phyloP scores from a whole-genome alignment of 2,797 vertebrate species.

The Coracias cyanogaster region DNA sequence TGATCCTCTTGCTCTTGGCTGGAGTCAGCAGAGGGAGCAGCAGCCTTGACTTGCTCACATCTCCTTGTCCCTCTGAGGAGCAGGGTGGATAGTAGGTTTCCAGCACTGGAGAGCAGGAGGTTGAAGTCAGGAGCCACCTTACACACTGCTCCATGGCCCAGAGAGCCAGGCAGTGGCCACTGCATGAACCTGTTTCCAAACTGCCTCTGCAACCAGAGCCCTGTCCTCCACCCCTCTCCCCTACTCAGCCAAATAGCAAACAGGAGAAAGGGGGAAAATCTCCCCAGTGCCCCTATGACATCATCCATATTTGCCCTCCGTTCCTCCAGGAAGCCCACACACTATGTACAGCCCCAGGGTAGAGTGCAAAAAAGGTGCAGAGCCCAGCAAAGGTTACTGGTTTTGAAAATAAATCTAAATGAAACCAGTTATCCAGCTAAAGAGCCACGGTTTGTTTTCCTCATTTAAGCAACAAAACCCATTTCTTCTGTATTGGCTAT shows the following conservation, averaged over 20 bases:
- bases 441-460: conserved; percentile 20
- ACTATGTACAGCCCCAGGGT: fast-evolving
- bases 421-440: neutral
- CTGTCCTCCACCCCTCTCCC: neutral
- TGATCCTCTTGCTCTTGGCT: neutral
- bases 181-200: fast-evolving
- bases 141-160: fast-evolving
- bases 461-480: conserved; percentile 6
- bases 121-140: neutral
- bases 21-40: conserved; percentile 44
- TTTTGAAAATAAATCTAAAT: neutral
- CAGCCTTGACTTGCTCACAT: neutral
- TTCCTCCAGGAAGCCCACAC: neutral
- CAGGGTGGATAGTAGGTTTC: fast-evolving
- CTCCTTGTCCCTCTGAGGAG: neutral
- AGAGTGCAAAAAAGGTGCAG: neutral
- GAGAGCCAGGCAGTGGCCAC: neutral
- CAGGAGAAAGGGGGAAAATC: neutral
- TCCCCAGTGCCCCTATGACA: too few relatives aligned
- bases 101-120: neutral
- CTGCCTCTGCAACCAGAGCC: neutral
- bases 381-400: neutral
- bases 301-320: fast-evolving
- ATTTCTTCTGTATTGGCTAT: conserved; percentile 65
- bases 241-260: fast-evolving